phyloP scores from a whole-genome alignment of 2,797 vertebrate genomes.

The Pitangus sulphuratus region DNA sequence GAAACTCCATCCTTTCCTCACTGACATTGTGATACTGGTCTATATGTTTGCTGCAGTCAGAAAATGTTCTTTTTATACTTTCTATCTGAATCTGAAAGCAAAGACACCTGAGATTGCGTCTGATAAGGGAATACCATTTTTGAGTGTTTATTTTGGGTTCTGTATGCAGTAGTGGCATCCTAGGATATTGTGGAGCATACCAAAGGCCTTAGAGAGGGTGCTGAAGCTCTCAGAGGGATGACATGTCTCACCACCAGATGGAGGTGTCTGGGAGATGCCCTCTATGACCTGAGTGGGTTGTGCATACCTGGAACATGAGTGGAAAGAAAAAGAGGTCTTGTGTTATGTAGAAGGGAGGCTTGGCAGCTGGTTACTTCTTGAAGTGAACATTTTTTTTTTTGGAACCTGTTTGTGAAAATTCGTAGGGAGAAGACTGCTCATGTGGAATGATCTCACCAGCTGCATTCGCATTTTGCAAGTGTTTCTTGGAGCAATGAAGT shows the following conservation, averaged over 20 bases:
- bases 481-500: conserved; percentile 1
- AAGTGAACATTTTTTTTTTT: neutral
- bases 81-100: neutral
- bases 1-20: neutral
- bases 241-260: too few relatives aligned
- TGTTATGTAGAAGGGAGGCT: neutral
- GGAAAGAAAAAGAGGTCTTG: neutral
- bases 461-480: conserved; percentile 18
- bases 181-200: neutral
- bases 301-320: neutral
- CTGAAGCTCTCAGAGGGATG: neutral
- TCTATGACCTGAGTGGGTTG: neutral
- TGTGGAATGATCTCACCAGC: conserved; percentile 28
- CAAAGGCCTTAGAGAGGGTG: neutral
- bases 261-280: neutral
- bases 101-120: neutral
- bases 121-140: neutral
- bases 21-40: neutral
- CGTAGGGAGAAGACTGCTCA: neutral
- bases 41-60: neutral
- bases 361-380: neutral
- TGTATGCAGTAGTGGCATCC: neutral
- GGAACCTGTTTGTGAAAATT: neutral
- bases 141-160: neutral
- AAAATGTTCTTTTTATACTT: neutral